These are phyloP conservation scores for Diabrotica undecimpunctata DNA, from an alignment of 1,140 invertebrate genomes.

Conservation along the genomic window DNA sequence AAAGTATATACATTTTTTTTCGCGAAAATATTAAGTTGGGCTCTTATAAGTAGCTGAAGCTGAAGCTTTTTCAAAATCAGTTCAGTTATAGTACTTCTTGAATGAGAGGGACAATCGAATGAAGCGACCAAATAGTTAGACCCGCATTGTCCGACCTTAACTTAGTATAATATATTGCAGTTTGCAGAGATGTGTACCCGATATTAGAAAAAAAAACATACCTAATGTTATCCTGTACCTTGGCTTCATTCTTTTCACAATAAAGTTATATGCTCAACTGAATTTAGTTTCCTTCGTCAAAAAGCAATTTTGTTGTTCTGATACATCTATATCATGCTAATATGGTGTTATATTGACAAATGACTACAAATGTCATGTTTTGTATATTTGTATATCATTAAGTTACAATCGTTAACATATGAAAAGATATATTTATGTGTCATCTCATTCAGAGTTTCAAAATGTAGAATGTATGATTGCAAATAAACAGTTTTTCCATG, in stretches of 20 bases:
- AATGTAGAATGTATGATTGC: constrained; percentile 42
- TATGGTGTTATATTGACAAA: constrained; percentile 39
- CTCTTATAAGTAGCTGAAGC: not conserved
- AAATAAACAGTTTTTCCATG: constrained; percentile 33
- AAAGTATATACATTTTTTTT: constrained; percentile 5
- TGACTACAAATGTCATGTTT: constrained; percentile 37
- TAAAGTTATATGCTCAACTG: constrained; percentile 34
- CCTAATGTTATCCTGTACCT: constrained; percentile 34
- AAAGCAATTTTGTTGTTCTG: constrained; percentile 12
- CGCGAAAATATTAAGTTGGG: constrained; percentile 4
- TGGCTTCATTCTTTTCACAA: constrained; percentile 33
- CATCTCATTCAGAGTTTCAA: constrained; percentile 19
- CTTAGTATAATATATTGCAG: constrained; percentile 29
- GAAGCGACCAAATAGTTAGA: constrained; percentile 34
- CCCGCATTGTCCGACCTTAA: constrained; percentile 35
- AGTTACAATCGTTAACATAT: constrained; percentile 9
- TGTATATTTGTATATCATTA: constrained; percentile 2
- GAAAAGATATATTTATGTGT: constrained; percentile 10
- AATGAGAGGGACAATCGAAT: constrained; percentile 33
- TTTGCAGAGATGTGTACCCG: constrained; percentile 34
- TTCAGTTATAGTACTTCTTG: constrained; percentile 27
- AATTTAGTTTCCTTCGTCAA: constrained; percentile 25
- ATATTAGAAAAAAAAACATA: constrained; percentile 33
- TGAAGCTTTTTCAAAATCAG: constrained; percentile 17
- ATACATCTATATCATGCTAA: constrained; percentile 26